These are phyloP conservation scores for Rhinogobio ventralis DNA, from an alignment of 2,797 vertebrate genomes.

Conservation along the genomic window DNA sequence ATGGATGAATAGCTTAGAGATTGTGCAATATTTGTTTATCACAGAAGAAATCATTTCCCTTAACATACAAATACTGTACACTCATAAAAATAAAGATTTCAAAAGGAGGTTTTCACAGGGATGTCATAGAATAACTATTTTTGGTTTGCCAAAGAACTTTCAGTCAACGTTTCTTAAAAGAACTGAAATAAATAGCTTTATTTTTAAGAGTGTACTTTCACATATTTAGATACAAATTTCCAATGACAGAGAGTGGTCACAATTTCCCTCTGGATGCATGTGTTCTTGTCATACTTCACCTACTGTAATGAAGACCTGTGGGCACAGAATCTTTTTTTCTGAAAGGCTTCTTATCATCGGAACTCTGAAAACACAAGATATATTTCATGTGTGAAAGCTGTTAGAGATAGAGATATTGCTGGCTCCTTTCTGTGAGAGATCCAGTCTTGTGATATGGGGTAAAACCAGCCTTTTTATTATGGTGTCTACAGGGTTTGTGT, in stretches of 20 bases:
- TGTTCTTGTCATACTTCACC: not conserved
- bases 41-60: not conserved
- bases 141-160: not conserved
- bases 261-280: not conserved
- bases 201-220: not conserved
- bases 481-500: not conserved
- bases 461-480: not conserved
- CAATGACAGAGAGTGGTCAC: not conserved
- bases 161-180: too few relatives aligned
- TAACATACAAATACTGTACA: not conserved
- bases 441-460: not conserved
- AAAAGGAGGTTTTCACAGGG: too few relatives aligned
- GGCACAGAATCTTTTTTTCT: not conserved
- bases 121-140: not conserved
- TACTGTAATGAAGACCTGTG: not conserved
- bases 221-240: not conserved
- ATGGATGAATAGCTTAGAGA: not conserved
- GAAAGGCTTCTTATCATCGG: not conserved
- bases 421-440: conserved; percentile 30
- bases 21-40: not conserved
- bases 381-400: conserved; percentile 2
- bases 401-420: not conserved
- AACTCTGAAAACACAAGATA: not conserved
- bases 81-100: not conserved
- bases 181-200: not conserved